Evolutionary conservation across 2,113 vertebrate species (phyloP), one percentile per base, ranked within the genome.

Genomic region (Sinocyclocheilus maitianheensis): DNA sequence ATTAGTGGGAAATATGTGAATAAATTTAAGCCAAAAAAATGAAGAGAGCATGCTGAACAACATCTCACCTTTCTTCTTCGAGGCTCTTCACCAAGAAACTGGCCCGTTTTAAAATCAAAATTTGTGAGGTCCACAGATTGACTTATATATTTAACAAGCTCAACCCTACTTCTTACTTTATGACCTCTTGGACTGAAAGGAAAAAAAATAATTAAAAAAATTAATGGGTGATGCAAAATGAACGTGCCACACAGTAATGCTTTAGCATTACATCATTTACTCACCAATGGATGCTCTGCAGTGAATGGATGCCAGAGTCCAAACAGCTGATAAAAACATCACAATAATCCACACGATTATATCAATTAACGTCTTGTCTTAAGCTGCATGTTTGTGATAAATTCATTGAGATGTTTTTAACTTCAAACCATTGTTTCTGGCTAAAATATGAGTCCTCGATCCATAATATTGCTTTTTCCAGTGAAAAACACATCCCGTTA

Each of bases 71-170:
- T 65, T 90, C 91, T 90, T 40, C 37, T 81, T 85, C 37, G 43
- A 13, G 40, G 34, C 14, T 82, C 72, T 0, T 89, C 67, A 1
- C 94, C 91, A 6, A 91, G 63, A 55, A 97, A 93, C 77, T 90
- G 89, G 46, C 97, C 97, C 1, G 94, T 88, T 92, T 94, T 97
- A 93, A 95, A 97, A 53, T 97, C 95, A n/a, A 97, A 97, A 37
- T 91, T 79, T 7, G 93, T 89, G 58, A 97, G 86, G 88, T 97
- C 95, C 0, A 94, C 89, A 0, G 89, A 43, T 34, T 93, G 93
- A 10, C 93, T 94, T 76, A 97, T 37, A 82, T 93, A 92, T n/a
- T 95, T 93, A 0, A 85, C 67, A 82, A 97, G 91, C 65, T 97
- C 97, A 37, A 97, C 95, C 92, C 94, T 95, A 91, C 97, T 97